Conservation (phyloP, 2,113 vertebrate species). For the Tor tambroides region DNA sequence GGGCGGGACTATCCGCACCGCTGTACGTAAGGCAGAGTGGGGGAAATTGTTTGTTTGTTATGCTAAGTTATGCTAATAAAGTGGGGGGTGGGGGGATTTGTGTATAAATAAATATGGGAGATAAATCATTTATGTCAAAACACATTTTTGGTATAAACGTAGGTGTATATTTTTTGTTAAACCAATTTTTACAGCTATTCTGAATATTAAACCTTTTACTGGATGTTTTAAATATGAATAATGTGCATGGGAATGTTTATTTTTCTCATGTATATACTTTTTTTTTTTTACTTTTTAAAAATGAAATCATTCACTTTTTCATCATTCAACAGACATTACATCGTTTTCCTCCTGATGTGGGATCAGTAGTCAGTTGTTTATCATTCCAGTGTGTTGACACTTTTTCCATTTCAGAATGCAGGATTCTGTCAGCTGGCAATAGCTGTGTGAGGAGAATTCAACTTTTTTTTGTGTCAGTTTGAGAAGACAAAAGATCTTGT, state of each 20-base stretch:
- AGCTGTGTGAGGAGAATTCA: background rate
- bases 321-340: background rate
- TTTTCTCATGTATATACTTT: background rate
- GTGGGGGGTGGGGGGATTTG: no score
- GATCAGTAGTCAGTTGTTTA: background rate
- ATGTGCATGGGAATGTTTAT: background rate
- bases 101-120: no score
- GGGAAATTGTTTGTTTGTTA: background rate
- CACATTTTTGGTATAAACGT: no score
- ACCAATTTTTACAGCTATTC: background rate
- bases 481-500: constrained; percentile 21
- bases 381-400: background rate
- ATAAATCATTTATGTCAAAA: no score
- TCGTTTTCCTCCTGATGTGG: background rate
- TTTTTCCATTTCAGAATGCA: no score
- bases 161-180: background rate
- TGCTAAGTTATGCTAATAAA: background rate
- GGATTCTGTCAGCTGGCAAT: background rate
- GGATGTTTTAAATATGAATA: background rate
- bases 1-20: constrained; percentile 57
- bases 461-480: background rate
- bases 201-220: background rate
- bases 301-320: no score
- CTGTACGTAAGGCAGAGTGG: background rate
- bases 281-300: no score